Conservation (phyloP, 2,888 invertebrate species). For the Caenorhabditis zanzibari region DNA sequence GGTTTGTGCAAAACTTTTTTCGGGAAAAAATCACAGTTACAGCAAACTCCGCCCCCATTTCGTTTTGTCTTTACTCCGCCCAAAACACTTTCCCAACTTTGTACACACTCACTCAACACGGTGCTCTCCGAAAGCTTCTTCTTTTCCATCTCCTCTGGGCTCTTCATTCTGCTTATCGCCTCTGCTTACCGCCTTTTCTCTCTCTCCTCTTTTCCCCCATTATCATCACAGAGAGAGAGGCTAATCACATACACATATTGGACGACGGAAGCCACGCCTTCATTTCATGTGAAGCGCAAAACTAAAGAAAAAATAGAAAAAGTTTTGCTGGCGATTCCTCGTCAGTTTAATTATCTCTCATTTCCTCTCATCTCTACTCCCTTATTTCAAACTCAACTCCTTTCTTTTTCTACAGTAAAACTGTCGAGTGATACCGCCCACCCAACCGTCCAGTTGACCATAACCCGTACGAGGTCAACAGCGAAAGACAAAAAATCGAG, state of each 20-base stretch:
- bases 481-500: background rate
- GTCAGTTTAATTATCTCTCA: background rate
- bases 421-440: constrained; percentile 25
- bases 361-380: constrained; percentile 3
- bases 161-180: constrained; percentile 22
- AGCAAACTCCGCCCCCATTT: constrained; percentile 14
- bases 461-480: constrained; percentile 2
- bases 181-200: constrained; percentile 39
- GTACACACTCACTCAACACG: constrained; percentile 14
- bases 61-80: constrained; percentile 15
- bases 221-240: constrained; percentile 43
- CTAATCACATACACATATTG: constrained; percentile 55
- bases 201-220: constrained; percentile 49
- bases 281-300: constrained; percentile 50
- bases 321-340: background rate
- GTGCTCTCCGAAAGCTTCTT: constrained; percentile 15
- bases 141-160: constrained; percentile 12
- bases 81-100: constrained; percentile 38
- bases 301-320: constrained; percentile 19
- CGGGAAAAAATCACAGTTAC: constrained; percentile 13
- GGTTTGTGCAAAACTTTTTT: constrained; percentile 8
- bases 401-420: constrained; percentile 12
- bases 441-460: background rate
- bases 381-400: too few species aligned
- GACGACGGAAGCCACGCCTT: constrained; percentile 42